phyloP scores from a whole-genome alignment of 2,797 vertebrate genomes.

The Mormyrops attenuatus region DNA sequence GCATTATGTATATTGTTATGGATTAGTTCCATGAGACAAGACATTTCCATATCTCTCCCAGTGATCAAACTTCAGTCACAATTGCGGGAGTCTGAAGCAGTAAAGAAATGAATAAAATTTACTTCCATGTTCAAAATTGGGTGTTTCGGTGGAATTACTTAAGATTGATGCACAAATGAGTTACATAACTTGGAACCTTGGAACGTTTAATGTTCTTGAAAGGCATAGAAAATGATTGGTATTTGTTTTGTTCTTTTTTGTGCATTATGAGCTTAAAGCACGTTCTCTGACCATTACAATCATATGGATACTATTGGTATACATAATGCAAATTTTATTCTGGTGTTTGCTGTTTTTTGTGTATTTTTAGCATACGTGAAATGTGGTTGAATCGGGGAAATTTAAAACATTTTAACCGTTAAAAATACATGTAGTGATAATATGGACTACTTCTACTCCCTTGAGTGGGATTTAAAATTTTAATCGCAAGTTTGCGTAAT shows the following conservation, averaged over 20 bases:
- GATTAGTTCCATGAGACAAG: background rate
- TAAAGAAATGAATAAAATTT: background rate
- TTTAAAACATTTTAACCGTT: background rate
- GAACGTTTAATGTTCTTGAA: background rate
- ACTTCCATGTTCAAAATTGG: background rate
- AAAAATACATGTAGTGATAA: background rate
- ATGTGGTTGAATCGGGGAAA: background rate
- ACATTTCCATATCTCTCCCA: background rate
- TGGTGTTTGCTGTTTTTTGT: background rate
- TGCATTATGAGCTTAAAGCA: background rate
- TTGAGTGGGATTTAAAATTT: background rate
- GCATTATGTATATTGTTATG: background rate
- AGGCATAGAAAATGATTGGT: background rate
- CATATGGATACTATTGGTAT: background rate
- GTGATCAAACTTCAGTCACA: background rate
- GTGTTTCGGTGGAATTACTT: background rate
- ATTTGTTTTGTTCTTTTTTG: background rate
- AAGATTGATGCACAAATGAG: background rate
- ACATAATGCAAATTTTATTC: background rate
- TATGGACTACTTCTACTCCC: background rate
- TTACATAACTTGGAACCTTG: background rate
- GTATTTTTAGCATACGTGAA: background rate
- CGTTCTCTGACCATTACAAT: background rate
- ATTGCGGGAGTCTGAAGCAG: background rate
- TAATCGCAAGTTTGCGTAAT: background rate